Conservation (phyloP, 2,888 invertebrate species). For the Mimachlamys varia region DNA sequence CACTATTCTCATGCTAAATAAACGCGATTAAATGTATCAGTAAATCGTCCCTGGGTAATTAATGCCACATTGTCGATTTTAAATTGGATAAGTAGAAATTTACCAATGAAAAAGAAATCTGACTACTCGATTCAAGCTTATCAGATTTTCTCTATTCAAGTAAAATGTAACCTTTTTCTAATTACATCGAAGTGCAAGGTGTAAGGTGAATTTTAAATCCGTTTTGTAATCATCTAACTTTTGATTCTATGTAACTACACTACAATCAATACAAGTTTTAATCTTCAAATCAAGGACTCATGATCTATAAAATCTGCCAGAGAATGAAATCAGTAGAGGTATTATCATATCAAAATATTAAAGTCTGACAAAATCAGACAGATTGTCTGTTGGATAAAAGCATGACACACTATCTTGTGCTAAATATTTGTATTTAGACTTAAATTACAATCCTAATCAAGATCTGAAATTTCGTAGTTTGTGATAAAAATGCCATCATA, state of each 20-base stretch:
- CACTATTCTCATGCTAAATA: slow-evolving; percentile 17
- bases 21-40: not conserved
- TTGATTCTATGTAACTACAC: not conserved
- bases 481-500: too few relatives aligned
- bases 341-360: too few relatives aligned
- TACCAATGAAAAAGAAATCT: not conserved
- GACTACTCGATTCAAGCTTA: not conserved
- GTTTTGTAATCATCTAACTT: not conserved
- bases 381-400: too few relatives aligned
- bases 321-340: too few relatives aligned
- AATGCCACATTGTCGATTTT: not conserved
- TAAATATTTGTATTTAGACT: too few relatives aligned
- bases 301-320: too few relatives aligned
- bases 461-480: too few relatives aligned
- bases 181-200: not conserved
- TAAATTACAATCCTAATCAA: too few relatives aligned
- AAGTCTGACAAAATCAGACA: too few relatives aligned
- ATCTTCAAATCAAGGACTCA: too few relatives aligned
- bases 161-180: not conserved
- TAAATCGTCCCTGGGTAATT: not conserved
- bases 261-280: too few relatives aligned
- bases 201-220: not conserved
- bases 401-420: too few relatives aligned
- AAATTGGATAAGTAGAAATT: slow-evolving; percentile 15
- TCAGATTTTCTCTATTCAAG: not conserved